Conservation (phyloP, 2,113 vertebrate species). For the Silurus meridionalis region DNA sequence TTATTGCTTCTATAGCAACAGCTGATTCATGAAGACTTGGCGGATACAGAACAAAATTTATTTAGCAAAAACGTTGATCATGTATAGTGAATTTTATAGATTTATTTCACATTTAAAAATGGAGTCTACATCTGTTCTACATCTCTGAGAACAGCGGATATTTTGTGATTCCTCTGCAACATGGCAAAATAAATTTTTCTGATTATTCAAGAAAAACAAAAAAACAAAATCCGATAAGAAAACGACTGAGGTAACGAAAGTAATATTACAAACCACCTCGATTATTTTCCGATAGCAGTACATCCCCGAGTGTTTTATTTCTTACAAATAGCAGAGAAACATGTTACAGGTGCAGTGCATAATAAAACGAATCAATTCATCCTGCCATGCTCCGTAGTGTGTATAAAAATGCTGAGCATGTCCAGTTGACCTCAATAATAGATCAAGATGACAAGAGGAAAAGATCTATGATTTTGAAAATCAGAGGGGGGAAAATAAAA, state of each 20-base stretch:
- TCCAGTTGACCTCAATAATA: not conserved
- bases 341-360: not conserved
- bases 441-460: not conserved
- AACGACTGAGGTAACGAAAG: not conserved
- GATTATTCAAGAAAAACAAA: not conserved
- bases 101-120: not conserved
- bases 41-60: not conserved
- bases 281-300: not conserved
- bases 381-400: not conserved
- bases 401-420: not conserved
- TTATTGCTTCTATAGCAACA: not conserved
- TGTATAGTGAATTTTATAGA: not conserved
- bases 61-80: not conserved
- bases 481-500: not conserved
- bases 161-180: not conserved
- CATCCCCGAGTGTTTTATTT: not conserved
- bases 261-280: not conserved
- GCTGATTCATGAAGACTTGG: not conserved
- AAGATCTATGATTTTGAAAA: not conserved
- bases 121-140: not conserved
- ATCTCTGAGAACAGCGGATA: not conserved
- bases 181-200: not conserved
- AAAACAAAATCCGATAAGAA: not conserved
- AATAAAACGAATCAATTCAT: not conserved
- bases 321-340: not conserved